These are phyloP conservation scores for Dendrocincla fuliginosa DNA, from an alignment of 2,797 vertebrate species.

Conservation along the genomic window DNA sequence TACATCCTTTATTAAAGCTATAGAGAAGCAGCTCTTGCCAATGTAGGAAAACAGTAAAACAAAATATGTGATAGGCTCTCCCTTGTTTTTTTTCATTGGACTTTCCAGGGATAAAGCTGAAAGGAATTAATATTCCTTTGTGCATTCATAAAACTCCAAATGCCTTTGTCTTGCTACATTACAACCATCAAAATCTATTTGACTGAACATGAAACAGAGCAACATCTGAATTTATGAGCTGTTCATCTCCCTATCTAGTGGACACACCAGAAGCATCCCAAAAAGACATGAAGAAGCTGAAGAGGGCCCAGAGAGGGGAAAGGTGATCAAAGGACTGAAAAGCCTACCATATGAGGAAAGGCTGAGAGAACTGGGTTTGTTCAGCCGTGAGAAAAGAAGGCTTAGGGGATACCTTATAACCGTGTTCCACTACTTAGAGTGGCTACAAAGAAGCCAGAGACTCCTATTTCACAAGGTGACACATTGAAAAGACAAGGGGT, in stretches of 20 bases:
- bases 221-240: constrained; percentile 51
- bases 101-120: constrained; percentile 24
- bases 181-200: constrained; percentile 50
- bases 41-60: not conserved
- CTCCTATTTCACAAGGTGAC: not conserved
- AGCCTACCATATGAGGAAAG: not conserved
- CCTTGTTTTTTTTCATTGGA: not conserved
- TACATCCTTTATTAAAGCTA: not conserved
- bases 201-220: constrained; percentile 34
- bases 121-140: not conserved
- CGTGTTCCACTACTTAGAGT: not conserved
- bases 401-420: not conserved
- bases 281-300: not conserved
- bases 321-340: not conserved
- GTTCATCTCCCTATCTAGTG: constrained; percentile 10
- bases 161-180: constrained; percentile 26
- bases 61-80: not conserved
- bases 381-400: not conserved
- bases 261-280: not conserved
- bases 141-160: constrained; percentile 34
- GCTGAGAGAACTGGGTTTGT: not conserved
- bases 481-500: not conserved
- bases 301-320: not conserved
- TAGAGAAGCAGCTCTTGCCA: not conserved
- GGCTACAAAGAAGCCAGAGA: not conserved